phyloP scores from a whole-genome alignment of 2,113 vertebrate genomes.

The Callospermophilus lateralis region DNA sequence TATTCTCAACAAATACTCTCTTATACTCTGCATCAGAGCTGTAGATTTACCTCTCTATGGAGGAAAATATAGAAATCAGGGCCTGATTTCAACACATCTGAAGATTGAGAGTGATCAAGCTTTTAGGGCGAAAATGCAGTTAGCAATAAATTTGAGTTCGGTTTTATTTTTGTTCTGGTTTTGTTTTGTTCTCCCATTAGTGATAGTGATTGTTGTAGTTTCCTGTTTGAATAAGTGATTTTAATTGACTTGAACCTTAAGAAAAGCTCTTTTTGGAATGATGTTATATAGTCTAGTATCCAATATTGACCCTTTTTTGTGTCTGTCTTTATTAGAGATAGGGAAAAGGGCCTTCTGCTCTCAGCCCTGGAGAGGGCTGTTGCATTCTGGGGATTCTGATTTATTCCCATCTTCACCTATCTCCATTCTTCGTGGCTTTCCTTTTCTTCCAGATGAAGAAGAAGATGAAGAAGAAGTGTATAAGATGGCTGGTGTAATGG shows the following conservation, averaged over 20 bases:
- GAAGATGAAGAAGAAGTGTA: slow-evolving; percentile 99
- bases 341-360: neutral
- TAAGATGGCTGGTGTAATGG: slow-evolving; percentile 99
- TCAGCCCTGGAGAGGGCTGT: neutral
- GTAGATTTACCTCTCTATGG: neutral
- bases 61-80: neutral
- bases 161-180: slow-evolving; percentile 25
- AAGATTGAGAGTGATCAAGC: neutral
- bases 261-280: neutral
- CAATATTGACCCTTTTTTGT: neutral
- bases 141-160: neutral
- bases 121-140: neutral
- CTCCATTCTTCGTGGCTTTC: neutral
- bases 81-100: neutral
- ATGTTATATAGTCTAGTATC: neutral
- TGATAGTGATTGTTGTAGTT: slow-evolving; percentile 1
- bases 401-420: neutral
- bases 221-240: slow-evolving; percentile 18
- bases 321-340: neutral
- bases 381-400: neutral
- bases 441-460: slow-evolving; percentile 94
- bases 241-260: neutral
- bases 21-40: neutral
- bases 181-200: neutral
- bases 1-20: neutral